Base-by-base conservation (phyloP, 2,113 vertebrate species). In the Trachemys scripta region DNA sequence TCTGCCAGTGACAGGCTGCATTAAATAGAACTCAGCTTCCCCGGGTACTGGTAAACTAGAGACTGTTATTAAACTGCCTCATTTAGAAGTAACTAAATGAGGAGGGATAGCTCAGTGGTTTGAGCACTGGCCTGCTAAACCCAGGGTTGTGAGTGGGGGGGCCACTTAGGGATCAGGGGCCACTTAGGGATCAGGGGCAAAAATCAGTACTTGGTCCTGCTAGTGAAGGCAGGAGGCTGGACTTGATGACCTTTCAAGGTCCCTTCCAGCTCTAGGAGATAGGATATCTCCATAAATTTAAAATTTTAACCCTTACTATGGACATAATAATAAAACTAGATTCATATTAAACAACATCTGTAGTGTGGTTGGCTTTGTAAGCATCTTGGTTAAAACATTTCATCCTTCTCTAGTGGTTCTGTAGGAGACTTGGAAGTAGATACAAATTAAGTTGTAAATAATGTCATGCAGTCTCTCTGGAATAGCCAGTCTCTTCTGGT, bases 1-100 rank as follows among this genome's bases (percentile, higher is more conserved):
- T 59, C 57, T 69, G 49, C 27, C 1, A 14, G 59, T 1, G 51
- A 20, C 56, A 87, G 47, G 50, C 35, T 20, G 14, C 4, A 22
- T 13, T 57, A 88, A 84, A 45, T 5, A 45, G 51, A 38, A 6
- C 82, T 24, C 79, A 10, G 16, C 42, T 31, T 31, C 27, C 38
- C n/a, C 20, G 1, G 65, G 6, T 80, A 89, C 12, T 0, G 0
- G 24, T 8, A 6, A 72, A 19, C 62, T 1, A 0, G 20, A 35
- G 7, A 2, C 4, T 19, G 85, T 16, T 14, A 4, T 86, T 72
- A 45, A 69, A 78, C 35, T 0, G 0, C 0, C 6, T 65, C 45
- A 3, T 5, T 84, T 47, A 76, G 4, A 25, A 4, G 31, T 38
- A 0, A 1, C 20, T 75, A 42, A 42, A 42, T 42, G 42, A 42